These are phyloP conservation scores for Selene dorsalis DNA, from an alignment of 2,797 vertebrate genomes.

Conservation along the genomic window DNA sequence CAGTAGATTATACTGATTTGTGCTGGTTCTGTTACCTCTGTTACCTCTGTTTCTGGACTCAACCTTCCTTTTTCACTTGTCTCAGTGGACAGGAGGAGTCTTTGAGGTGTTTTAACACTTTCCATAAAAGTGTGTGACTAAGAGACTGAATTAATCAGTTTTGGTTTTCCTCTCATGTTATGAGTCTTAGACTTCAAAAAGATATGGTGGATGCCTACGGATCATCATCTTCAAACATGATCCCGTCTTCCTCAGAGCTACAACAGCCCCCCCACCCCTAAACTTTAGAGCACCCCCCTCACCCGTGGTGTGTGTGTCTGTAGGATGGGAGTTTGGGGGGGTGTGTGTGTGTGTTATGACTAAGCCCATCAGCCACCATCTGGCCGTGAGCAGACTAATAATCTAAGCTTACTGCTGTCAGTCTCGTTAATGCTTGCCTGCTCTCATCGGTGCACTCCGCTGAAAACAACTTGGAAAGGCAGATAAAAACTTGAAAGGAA, in stretches of 20 bases:
- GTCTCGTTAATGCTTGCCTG: constrained; percentile 61
- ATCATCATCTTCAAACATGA: constrained; percentile 60
- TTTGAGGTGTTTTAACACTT: constrained; percentile 49
- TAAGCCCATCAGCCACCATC: constrained; percentile 82
- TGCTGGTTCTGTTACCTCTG: not conserved
- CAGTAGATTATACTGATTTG: not conserved
- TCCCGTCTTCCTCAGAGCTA: constrained; percentile 54
- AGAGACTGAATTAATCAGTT: constrained; percentile 60
- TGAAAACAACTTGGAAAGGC: constrained; percentile 58
- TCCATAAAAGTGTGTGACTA: constrained; percentile 48
- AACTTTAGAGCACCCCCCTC: constrained; percentile 47
- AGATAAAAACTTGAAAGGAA: constrained; percentile 18
- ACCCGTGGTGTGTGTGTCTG: constrained; percentile 29
- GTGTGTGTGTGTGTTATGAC: constrained; percentile 63
- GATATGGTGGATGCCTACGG: constrained; percentile 51
- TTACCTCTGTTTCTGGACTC: not conserved
- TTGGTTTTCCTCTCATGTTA: constrained; percentile 35
- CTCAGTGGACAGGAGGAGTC: not conserved
- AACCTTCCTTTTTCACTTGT: not conserved
- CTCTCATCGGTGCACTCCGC: constrained; percentile 61
- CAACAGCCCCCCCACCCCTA: constrained; percentile 26
- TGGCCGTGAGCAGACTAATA: constrained; percentile 86
- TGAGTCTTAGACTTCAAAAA: constrained; percentile 57
- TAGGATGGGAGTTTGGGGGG: constrained; percentile 11
- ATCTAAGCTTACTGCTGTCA: constrained; percentile 83